These are phyloP conservation scores for Tetramorium simillimum DNA, from an alignment of 1,140 invertebrate genomes.

Conservation along the genomic window DNA sequence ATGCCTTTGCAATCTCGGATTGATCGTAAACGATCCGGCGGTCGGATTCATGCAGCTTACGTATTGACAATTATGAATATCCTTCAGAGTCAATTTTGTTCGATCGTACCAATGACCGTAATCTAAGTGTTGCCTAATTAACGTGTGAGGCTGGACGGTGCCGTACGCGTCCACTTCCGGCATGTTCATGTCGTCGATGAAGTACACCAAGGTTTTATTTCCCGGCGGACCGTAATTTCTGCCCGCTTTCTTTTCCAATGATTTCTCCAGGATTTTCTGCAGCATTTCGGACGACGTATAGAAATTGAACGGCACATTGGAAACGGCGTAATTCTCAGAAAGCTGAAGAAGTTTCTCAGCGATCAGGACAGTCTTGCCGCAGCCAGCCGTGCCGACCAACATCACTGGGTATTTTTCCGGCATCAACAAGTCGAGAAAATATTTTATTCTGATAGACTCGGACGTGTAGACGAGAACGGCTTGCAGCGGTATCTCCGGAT, in stretches of 20 bases:
- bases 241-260: slow-evolving; percentile 98
- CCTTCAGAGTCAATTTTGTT: slow-evolving; percentile 95
- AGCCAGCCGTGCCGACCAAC: slow-evolving; percentile 96
- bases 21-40: slow-evolving; percentile 98
- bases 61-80: slow-evolving; percentile 98
- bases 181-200: slow-evolving; percentile 99
- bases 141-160: slow-evolving; percentile 97
- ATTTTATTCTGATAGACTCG: slow-evolving; percentile 96
- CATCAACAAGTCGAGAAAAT: slow-evolving; percentile 96
- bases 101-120: slow-evolving; percentile 98
- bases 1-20: slow-evolving; percentile 96
- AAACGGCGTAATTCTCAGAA: slow-evolving; percentile 94
- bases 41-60: slow-evolving; percentile 99
- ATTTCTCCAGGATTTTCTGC: slow-evolving; percentile 97
- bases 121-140: slow-evolving; percentile 97
- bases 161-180: slow-evolving; percentile 97
- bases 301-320: slow-evolving; percentile 98
- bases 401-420: slow-evolving; percentile 95
- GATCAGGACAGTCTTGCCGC: slow-evolving; percentile 95
- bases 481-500: slow-evolving; percentile 96
- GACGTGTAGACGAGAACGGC: slow-evolving; percentile 96
- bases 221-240: slow-evolving; percentile 98
- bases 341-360: slow-evolving; percentile 94
- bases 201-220: slow-evolving; percentile 97
- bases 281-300: slow-evolving; percentile 99